Conservation (phyloP, 2,113 vertebrate species). For the Cairina moschata region DNA sequence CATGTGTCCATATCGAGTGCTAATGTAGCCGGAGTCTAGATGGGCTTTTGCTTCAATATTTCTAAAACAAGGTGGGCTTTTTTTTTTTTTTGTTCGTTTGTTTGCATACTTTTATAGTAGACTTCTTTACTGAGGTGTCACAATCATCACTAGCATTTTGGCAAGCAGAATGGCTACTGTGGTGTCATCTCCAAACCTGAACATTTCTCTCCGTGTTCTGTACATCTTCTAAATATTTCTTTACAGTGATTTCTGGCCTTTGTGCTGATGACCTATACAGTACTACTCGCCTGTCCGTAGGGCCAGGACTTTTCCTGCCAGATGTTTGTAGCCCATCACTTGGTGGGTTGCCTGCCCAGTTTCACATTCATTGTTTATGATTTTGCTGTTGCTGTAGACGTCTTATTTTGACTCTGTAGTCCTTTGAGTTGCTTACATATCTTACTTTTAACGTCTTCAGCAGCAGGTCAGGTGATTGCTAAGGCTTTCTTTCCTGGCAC, state of each 20-base stretch:
- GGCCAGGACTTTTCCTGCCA: neutral
- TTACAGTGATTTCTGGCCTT: neutral
- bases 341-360: rapidly evolving
- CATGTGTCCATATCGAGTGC: neutral
- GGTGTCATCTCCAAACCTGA: neutral
- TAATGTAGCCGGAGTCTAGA: neutral
- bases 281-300: neutral
- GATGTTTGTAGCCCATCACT: neutral
- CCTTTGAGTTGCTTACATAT: neutral
- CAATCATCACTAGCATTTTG: neutral
- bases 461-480: neutral
- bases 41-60: neutral
- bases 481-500: neutral
- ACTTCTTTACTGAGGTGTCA: neutral
- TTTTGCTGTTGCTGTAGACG: neutral
- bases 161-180: neutral
- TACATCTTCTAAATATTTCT: neutral
- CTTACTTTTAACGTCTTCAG: neutral
- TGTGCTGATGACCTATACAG: neutral
- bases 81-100: neutral
- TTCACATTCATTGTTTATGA: neutral
- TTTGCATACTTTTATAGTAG: neutral
- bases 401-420: neutral
- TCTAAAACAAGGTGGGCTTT: neutral
- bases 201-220: neutral